Conservation (phyloP, 2,797 vertebrate species). For the Picus viridis region DNA sequence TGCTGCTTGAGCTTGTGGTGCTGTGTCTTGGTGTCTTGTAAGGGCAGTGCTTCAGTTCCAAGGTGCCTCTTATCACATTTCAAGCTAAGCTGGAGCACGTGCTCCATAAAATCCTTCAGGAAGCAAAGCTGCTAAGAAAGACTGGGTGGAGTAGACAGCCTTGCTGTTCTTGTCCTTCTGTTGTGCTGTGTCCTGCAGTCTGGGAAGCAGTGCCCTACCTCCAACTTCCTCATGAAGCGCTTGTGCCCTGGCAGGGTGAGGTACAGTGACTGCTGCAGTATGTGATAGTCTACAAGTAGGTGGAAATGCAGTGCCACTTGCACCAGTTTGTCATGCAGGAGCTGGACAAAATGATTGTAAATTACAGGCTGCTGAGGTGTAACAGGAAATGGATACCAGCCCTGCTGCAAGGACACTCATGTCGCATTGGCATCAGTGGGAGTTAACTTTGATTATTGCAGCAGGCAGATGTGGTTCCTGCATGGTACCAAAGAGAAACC, state of each 20-base stretch:
- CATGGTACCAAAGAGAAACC: not conserved
- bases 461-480: not conserved
- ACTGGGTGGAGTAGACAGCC: not conserved
- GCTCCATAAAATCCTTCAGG: not conserved
- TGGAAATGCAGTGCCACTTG: slow-evolving; percentile 44
- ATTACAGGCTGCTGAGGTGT: slow-evolving; percentile 48
- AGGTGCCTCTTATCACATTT: not conserved
- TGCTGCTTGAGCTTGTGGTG: not conserved
- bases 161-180: not conserved
- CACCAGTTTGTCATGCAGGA: slow-evolving; percentile 50
- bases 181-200: not conserved
- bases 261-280: not conserved
- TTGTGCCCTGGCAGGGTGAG: not conserved
- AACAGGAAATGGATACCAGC: slow-evolving; percentile 40
- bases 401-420: not conserved
- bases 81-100: accelerated
- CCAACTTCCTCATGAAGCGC: not conserved
- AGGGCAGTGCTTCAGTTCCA: not conserved
- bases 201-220: not conserved
- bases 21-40: not conserved
- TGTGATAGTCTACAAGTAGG: not conserved
- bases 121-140: not conserved
- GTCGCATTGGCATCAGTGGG: not conserved
- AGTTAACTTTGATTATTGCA: not conserved
- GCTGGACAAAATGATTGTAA: slow-evolving; percentile 42